Evolutionary conservation across 2,888 invertebrate genomes (phyloP).

Genomic region (Pegoplata infirma): DNA sequence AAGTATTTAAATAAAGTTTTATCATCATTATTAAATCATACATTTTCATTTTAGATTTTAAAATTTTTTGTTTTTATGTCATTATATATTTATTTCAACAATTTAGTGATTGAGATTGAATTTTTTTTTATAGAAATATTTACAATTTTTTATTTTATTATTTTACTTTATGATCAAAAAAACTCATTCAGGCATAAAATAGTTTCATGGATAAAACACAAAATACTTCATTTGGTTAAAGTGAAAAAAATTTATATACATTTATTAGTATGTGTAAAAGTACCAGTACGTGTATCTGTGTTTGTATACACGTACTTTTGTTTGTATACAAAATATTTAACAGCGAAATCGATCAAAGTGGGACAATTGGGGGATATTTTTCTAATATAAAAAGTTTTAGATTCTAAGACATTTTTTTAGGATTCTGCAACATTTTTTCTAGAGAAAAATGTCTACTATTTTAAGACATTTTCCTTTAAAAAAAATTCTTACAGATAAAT

Average conservation of each 20-base stretch:
- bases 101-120: background rate
- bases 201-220: constrained; percentile 6
- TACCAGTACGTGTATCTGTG: background rate
- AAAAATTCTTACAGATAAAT: no score
- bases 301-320: background rate
- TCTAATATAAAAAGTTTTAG: no score
- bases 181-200: constrained; percentile 48
- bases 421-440: no score
- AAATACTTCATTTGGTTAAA: no score
- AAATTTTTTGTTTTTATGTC: background rate
- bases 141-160: background rate
- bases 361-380: no score
- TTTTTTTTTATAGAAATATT: background rate
- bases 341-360: no score
- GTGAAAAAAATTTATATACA: no score
- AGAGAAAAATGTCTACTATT: no score
- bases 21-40: background rate
- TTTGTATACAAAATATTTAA: no score
- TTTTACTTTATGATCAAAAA: background rate
- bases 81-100: background rate
- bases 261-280: background rate
- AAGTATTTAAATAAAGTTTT: background rate
- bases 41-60: background rate
- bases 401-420: no score
- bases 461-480: no score